Conservation (phyloP, 2,888 invertebrate species). For the Parasteatoda lunata region DNA sequence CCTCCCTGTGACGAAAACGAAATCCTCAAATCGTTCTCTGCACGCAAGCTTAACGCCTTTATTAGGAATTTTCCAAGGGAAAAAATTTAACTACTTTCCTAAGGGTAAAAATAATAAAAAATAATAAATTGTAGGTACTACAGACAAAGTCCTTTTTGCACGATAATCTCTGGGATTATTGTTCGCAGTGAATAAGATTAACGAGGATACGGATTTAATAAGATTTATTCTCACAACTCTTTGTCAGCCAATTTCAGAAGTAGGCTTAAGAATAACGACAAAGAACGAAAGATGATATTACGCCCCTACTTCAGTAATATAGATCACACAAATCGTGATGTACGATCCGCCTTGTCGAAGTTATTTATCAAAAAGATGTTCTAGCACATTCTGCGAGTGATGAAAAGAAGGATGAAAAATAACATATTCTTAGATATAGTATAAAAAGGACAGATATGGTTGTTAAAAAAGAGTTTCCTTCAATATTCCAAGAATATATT, state of each 20-base stretch:
- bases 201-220: constrained; percentile 42
- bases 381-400: neutral
- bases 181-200: constrained; percentile 29
- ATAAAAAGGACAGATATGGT: too few relatives aligned
- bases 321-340: constrained; percentile 55
- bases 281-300: neutral
- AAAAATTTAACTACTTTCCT: neutral
- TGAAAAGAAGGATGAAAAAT: too few relatives aligned
- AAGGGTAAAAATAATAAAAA: neutral
- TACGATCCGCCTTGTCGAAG: constrained; percentile 21
- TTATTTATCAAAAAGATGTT: constrained; percentile 47
- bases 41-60: constrained; percentile 8
- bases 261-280: constrained; percentile 31
- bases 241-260: constrained; percentile 44
- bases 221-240: constrained; percentile 47
- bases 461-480: too few relatives aligned
- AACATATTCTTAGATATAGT: too few relatives aligned
- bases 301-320: constrained; percentile 29
- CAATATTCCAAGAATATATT: too few relatives aligned
- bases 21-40: constrained; percentile 3
- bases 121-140: neutral
- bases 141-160: constrained; percentile 21
- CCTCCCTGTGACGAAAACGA: constrained; percentile 11
- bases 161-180: constrained; percentile 47
- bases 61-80: neutral